Base-by-base conservation (phyloP, 2,113 vertebrate species). In the Corythoichthys intestinalis region DNA sequence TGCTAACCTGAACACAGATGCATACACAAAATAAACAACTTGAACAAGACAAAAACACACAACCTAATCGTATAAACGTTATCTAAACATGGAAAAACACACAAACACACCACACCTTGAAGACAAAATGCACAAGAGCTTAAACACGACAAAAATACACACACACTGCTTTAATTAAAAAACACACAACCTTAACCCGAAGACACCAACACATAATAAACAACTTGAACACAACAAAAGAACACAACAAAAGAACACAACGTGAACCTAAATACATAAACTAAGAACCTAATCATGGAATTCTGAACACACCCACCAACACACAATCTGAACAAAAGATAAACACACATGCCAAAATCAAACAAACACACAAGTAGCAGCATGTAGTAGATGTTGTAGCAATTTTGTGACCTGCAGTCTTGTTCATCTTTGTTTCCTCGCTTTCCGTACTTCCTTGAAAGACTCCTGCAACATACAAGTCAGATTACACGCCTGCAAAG, bases 381-480 rank as follows among this genome's bases (percentile, higher is more conserved):
- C 4, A 41, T 41, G 39, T 41, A 41, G 39, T 41, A 41, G 41
- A 44, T 37, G 54, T 28, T 3, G 38, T 56, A 10, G 20, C 54
- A 28, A 1, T 39, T 63, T 67, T 62, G 89, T 90, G 65, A 92
- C 91, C 86, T 92, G 79, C 83, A 87, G n/a, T 92, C 91, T 64
- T 85, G 90, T 56, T 92, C 91, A 0, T 92, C 91, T 62, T 77
- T 91, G 78, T 49, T 77, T 35, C 90, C 89, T 76, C 87, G 75
- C 72, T 89, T 90, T 57, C 84, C 59, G 28, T 90, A 90, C 76
- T 86, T 92, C 82, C 89, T 92, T 53, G 80, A 73, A 20, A 92
- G 85, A 76, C 2, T 85, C 75, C 91, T 92, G 78, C 38, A 15
- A 72, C 12, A 12, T 48, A 71, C 38, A 62, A 11, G 38, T 9